A percentile compares a stretch with the other conserved stretches of the same genome.
Conservation (phyloP, 2,113 vertebrate species). For the Apteryx owenii region DNA sequence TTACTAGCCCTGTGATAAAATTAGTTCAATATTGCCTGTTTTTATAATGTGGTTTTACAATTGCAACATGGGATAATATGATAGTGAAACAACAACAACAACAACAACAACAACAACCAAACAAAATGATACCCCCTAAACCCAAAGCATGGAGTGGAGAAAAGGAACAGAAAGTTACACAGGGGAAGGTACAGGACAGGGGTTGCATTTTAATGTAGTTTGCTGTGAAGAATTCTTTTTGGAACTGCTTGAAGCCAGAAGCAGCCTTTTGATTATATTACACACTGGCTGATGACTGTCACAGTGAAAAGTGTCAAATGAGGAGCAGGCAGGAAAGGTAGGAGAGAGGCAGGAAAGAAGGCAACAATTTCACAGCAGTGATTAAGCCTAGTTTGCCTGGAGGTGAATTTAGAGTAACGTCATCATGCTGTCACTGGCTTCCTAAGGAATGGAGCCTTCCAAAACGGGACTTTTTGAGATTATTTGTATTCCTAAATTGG, state of each 20-base stretch:
- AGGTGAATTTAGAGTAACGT: background rate
- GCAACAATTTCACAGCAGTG: background rate
- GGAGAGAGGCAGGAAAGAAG: background rate
- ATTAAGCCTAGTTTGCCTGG: constrained; percentile 5
- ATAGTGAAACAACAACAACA: background rate
- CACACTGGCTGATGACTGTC: background rate
- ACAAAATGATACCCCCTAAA: background rate
- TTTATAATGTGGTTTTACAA: constrained; percentile 72
- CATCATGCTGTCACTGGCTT: constrained; percentile 8
- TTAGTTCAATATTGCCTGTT: constrained; percentile 74
- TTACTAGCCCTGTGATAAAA: constrained; percentile 74
- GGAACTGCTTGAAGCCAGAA: constrained; percentile 9
- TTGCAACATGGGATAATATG: constrained; percentile 66
- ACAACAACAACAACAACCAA: background rate
- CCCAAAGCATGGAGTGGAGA: background rate
- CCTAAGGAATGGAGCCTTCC: background rate
- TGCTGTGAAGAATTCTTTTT: background rate
- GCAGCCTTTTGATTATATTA: constrained; percentile 43
- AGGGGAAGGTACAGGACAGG: background rate
- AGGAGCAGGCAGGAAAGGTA: background rate
- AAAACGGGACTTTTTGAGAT: background rate
- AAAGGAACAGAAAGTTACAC: constrained; percentile 9
- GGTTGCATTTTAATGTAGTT: constrained; percentile 1
- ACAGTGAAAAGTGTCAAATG: background rate
- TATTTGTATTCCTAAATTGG: background rate